These are phyloP conservation scores for Limnephilus lunatus DNA, from an alignment of 2,888 invertebrate genomes.

Conservation along the genomic window DNA sequence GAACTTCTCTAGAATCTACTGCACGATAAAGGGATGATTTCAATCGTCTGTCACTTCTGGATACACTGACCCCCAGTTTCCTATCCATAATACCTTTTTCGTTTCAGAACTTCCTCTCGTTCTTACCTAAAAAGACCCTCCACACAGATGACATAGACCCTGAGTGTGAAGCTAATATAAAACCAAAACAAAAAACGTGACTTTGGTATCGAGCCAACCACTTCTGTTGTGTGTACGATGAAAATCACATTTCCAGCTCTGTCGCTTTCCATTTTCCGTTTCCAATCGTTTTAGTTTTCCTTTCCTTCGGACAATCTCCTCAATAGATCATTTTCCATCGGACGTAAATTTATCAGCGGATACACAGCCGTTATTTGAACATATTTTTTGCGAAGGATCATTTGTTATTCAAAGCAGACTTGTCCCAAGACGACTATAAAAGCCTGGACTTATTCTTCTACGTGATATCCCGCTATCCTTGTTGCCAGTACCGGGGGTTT, in stretches of 20 bases:
- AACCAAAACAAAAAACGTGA: neutral
- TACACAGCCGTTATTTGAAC: conserved; percentile 44
- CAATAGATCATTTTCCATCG: conserved; percentile 42
- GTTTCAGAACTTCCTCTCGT: too few species aligned
- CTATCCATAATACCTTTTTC: too few species aligned
- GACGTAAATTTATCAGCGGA: conserved; percentile 47
- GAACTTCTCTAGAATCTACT: too few species aligned
- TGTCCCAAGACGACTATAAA: conserved; percentile 56
- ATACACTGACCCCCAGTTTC: too few species aligned
- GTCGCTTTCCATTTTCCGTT: neutral
- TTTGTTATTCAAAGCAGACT: conserved; percentile 61
- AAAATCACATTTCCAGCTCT: neutral
- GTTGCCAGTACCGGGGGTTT: conserved; percentile 20
- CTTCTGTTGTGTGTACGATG: neutral
- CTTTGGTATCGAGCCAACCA: neutral
- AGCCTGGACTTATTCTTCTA: conserved; percentile 51
- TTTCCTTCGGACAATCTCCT: conserved; percentile 32
- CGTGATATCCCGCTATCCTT: conserved; percentile 37
- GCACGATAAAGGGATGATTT: too few species aligned
- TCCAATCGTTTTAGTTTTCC: conserved; percentile 27
- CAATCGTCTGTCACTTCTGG: too few species aligned
- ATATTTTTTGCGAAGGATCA: conserved; percentile 45
- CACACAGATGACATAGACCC: too few species aligned
- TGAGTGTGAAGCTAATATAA: too few species aligned
- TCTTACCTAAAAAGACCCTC: too few species aligned